A percentile compares a stretch with the other conserved stretches of the same genome.
These are phyloP conservation scores for Chelonus formosanus DNA, from an alignment of 2,888 invertebrate genomes.

Conservation along the genomic window DNA sequence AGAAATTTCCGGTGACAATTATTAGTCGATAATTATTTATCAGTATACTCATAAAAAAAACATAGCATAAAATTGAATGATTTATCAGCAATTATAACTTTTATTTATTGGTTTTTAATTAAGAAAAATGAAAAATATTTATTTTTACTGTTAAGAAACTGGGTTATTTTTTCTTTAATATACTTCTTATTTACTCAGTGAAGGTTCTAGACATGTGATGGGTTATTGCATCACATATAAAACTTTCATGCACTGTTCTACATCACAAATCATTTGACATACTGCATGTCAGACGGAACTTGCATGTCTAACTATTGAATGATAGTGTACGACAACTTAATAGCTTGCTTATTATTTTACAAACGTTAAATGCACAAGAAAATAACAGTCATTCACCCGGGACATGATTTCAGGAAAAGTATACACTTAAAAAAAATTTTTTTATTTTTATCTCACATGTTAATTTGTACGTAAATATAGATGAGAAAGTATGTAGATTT, in stretches of 20 bases:
- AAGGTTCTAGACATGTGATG: conserved; percentile 5
- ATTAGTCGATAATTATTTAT: too few species aligned
- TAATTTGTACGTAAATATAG: too few species aligned
- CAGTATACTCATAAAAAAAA: too few species aligned
- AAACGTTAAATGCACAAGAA: conserved; percentile 14
- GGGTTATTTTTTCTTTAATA: conserved; percentile 12
- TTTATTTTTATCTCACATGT: too few species aligned
- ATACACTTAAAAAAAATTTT: too few species aligned
- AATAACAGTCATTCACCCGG: conserved; percentile 23
- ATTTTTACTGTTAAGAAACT: neutral
- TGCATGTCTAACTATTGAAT: conserved; percentile 37
- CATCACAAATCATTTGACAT: conserved; percentile 25
- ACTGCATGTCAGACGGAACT: conserved; percentile 36
- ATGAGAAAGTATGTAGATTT: too few species aligned
- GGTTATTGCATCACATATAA: conserved; percentile 32
- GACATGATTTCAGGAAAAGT: neutral
- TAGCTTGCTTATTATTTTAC: conserved; percentile 14
- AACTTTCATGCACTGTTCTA: conserved; percentile 45
- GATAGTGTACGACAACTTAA: conserved; percentile 33
- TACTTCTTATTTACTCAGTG: conserved; percentile 10
- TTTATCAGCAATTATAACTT: too few species aligned
- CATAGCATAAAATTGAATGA: too few species aligned
- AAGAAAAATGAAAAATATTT: neutral
- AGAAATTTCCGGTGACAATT: too few species aligned
- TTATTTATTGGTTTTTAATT: too few species aligned